phyloP scores from a whole-genome alignment of 2,888 invertebrate species.

The Crepidodera aurea region DNA sequence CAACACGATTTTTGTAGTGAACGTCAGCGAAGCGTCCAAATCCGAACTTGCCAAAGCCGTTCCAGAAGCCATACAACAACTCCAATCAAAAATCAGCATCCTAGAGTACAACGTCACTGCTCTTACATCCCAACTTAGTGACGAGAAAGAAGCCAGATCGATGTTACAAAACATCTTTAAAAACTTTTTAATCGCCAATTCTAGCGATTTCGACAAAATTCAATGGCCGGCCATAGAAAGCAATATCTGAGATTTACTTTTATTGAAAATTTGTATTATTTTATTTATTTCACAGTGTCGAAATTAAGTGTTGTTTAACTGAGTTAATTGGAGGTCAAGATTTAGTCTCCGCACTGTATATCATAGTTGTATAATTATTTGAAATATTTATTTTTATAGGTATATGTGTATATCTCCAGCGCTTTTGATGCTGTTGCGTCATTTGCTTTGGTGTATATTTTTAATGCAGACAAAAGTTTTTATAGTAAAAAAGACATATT shows the following conservation, averaged over 20 bases:
- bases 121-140: constrained; percentile 55
- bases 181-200: constrained; percentile 50
- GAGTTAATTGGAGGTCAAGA: too few relatives aligned
- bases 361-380: neutral
- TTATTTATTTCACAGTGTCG: too few relatives aligned
- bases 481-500: too few relatives aligned
- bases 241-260: constrained; percentile 46
- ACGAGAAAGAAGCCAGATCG: constrained; percentile 58
- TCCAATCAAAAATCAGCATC: constrained; percentile 54
- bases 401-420: too few relatives aligned
- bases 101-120: constrained; percentile 57
- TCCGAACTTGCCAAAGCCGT: constrained; percentile 48
- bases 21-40: constrained; percentile 49
- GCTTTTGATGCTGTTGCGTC: too few relatives aligned
- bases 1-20: constrained; percentile 49
- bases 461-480: too few relatives aligned
- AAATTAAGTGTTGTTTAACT: too few relatives aligned
- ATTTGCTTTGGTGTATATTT: too few relatives aligned
- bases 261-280: too few relatives aligned
- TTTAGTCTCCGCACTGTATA: too few relatives aligned
- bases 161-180: constrained; percentile 50
- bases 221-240: constrained; percentile 57
- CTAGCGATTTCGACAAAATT: constrained; percentile 56
- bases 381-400: neutral
- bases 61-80: constrained; percentile 47